Evolutionary conservation across 1,140 invertebrate genomes (phyloP).

Genomic region (Hypothenemus hampei): DNA sequence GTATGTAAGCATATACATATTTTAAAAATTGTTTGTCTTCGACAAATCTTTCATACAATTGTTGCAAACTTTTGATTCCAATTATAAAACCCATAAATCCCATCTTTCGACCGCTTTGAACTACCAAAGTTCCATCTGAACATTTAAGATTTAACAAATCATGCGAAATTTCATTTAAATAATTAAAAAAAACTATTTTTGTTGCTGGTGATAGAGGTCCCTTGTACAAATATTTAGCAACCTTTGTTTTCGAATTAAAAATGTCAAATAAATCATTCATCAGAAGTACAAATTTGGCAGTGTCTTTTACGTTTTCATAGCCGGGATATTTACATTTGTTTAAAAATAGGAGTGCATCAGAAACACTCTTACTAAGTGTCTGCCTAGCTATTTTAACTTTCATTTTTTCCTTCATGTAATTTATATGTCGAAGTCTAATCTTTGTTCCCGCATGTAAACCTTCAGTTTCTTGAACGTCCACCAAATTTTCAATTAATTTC

Average conservation of each 20-base stretch:
- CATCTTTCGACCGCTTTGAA: conserved; percentile 26
- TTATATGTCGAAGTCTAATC: conserved; percentile 31
- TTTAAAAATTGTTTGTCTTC: conserved; percentile 20
- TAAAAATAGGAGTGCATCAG: conserved; percentile 29
- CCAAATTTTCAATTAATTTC: conserved; percentile 22
- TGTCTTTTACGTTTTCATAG: conserved; percentile 32
- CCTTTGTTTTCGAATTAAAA: conserved; percentile 33
- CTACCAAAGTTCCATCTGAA: conserved; percentile 7
- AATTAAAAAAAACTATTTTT: conserved; percentile 23
- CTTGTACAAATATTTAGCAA: conserved; percentile 26
- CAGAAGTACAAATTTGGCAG: conserved; percentile 32
- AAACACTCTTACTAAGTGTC: no score
- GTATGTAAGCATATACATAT: conserved; percentile 40
- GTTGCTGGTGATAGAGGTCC: conserved; percentile 17
- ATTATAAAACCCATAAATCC: conserved; percentile 41
- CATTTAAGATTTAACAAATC: conserved; percentile 28
- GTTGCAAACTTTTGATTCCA: conserved; percentile 28
- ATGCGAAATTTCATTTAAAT: conserved; percentile 14
- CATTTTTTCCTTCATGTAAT: conserved; percentile 35
- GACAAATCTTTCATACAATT: conserved; percentile 35
- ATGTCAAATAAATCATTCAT: conserved; percentile 40
- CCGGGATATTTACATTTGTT: conserved; percentile 13
- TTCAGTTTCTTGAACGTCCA: conserved; percentile 27
- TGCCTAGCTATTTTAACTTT: conserved; percentile 37
- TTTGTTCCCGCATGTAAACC: conserved; percentile 35